Conservation (phyloP, 2,888 invertebrate genomes). For the Melangyna quadrimaculata region DNA sequence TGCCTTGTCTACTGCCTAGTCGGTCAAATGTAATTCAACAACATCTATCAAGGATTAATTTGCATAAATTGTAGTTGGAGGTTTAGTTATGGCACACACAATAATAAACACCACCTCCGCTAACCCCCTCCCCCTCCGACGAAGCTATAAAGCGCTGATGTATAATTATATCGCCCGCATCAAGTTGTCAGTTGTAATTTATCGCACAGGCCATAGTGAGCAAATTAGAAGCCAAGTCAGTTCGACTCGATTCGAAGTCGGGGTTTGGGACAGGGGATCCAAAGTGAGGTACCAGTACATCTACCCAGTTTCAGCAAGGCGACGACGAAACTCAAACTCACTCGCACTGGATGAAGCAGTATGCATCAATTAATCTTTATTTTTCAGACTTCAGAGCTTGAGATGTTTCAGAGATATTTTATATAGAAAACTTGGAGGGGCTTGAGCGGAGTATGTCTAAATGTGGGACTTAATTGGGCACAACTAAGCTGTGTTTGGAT, state of each 20-base stretch:
- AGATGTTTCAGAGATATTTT: constrained; percentile 32
- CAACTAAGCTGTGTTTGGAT: constrained; percentile 55
- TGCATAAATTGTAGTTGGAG: constrained; percentile 61
- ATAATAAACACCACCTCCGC: constrained; percentile 36
- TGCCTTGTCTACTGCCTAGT: constrained; percentile 1
- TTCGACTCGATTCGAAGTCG: neutral
- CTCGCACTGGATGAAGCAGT: constrained; percentile 21
- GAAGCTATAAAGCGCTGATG: constrained; percentile 36
- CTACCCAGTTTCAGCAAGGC: neutral
- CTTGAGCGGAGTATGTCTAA: neutral
- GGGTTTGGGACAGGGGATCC: neutral
- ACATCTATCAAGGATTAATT: constrained; percentile 70
- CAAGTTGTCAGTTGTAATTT: constrained; percentile 68
- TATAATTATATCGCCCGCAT: constrained; percentile 71
- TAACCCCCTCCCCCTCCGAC: neutral
- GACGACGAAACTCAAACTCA: constrained; percentile 1
- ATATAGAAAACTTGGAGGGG: neutral
- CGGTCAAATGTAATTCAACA: constrained; percentile 63
- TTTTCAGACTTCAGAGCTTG: constrained; percentile 52
- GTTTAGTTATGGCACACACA: constrained; percentile 40
- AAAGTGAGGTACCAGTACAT: neutral
- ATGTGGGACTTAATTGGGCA: constrained; percentile 57
- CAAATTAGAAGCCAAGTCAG: constrained; percentile 57
- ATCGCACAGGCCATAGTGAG: constrained; percentile 64
- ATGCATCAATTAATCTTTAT: constrained; percentile 65